Base-by-base conservation (phyloP, 2,888 invertebrate genomes). In the Cylindroiulus punctatus region DNA sequence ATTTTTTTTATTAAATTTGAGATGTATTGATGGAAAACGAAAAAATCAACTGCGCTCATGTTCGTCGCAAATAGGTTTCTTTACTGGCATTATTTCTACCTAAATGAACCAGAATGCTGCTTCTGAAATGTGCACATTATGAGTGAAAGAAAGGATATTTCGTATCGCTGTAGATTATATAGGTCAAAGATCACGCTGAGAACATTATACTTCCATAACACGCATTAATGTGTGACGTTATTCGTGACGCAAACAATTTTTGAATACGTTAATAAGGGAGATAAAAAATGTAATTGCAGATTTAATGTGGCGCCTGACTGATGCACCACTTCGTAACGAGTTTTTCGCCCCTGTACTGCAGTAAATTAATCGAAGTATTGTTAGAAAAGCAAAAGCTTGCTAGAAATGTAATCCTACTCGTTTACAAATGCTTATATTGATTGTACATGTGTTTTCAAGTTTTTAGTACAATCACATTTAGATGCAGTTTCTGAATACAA, bases 291-390 rank as follows among this genome's bases (percentile, higher is more conserved):
- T 57, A 57, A 57, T 57, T 57, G 22, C 57, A 1, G 22, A 57
- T 22, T 57, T 57, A 57, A 57, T 57, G 57, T 57, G 57, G 57
- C 22, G 57, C 57, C 57, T 57, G 57, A n/a, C 57, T 57, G 57
- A 57, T 57, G 22, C n/a, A n/a, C n/a, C 22, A 22, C 57, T 57
- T 57, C 57, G 22, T 57, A 22, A 22, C n/a, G n/a, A 8, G 57
- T 57, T 57, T n/a, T 12, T 12, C 3, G 17, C 12, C 47, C 4
- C 47, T 47, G 17, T 47, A 47, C 17, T 19, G 47, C 47, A 4
- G 0, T 17, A 57, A 8, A 22, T n/a, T 57, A 57, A 22, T 57
- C 22, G n/a, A 57, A 22, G 22, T 57, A 57, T n/a, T n/a, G 3
- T 57, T 22, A 22, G 57, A 57, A 57, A 22, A n/a, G 57, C 57